Evolutionary conservation across 2,888 invertebrate genomes (phyloP), one percentile per base, ranked within the genome.

Genomic region (Salticus scenicus): DNA sequence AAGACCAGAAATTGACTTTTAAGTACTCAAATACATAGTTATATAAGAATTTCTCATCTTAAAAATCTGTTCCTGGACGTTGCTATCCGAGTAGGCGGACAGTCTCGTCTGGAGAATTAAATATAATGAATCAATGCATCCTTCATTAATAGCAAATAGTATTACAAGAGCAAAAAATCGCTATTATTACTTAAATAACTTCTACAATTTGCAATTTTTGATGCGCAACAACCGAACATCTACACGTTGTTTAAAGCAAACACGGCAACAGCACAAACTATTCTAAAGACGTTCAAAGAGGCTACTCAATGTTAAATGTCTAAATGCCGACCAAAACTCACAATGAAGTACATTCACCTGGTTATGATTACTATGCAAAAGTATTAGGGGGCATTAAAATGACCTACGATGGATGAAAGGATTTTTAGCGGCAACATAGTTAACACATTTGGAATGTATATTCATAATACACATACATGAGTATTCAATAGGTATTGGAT

Each of bases 181-280:
- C 69, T 72, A 74, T 76, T 67, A 73, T 71, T 51, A 83, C 69
- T 57, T 64, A 83, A 83, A 83, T 72, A 83, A 84, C 84, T 78
- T 51, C 78, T 83, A 78, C 78, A 79, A 63, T 74, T 70, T 71
- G 76, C 67, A 74, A 74, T 80, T 78, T 73, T 75, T 57, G 20
- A 24, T 83, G 30, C 64, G 85, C 80, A 70, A 79, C 85, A 86
- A 86, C 85, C 63, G 71, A 86, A 86, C 75, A 86, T 51, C 85
- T 86, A 86, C 75, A 86, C 85, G 80, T 76, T 57, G 30, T 37
- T 37, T n/a, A 86, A 86, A 86, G 85, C 80, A 86, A 86, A 86
- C 85, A 86, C 85, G 85, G 71, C 24, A 72, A 80, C 79, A 71
- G 80, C 79, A 79, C 79, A 33, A 86, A 80, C 85, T 86, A 86